Percentiles rank a stretch among this genome's conserved stretches.
phyloP scores from a whole-genome alignment of 2,888 invertebrate species.

The Parthenolecanium corni region DNA sequence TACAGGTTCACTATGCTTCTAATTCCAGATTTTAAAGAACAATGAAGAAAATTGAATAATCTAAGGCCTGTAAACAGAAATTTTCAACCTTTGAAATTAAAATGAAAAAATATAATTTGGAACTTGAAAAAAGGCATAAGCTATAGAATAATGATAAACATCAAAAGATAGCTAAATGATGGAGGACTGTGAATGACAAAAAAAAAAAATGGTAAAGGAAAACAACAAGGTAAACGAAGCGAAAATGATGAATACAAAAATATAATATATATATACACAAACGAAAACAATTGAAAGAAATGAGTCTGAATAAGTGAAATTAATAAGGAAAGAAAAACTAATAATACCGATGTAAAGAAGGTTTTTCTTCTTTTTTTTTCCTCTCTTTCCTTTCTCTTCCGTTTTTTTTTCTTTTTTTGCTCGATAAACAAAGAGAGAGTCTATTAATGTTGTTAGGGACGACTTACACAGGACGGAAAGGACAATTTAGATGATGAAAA shows the following conservation, averaged over 20 bases:
- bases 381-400: too few relatives aligned
- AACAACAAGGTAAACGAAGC: slow-evolving; percentile 10
- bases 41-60: too few relatives aligned
- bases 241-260: slow-evolving; percentile 1
- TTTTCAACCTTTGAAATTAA: too few relatives aligned
- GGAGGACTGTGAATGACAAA: slow-evolving; percentile 3
- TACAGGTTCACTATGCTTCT: too few relatives aligned
- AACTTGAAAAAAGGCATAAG: too few relatives aligned
- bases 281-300: slow-evolving; percentile 27
- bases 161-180: too few relatives aligned
- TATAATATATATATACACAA: neutral
- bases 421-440: slow-evolving; percentile 26
- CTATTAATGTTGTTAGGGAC: slow-evolving; percentile 27
- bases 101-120: too few relatives aligned
- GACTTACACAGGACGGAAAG: slow-evolving; percentile 7
- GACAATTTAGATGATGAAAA: slow-evolving; percentile 26
- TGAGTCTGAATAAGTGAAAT: slow-evolving; percentile 28
- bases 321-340: slow-evolving; percentile 25
- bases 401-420: neutral
- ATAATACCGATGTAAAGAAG: slow-evolving; percentile 26
- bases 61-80: too few relatives aligned
- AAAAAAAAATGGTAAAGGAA: neutral
- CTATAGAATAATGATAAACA: too few relatives aligned
- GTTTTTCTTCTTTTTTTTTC: neutral
- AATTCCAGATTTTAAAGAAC: too few relatives aligned